These are phyloP conservation scores for Ruditapes philippinarum DNA, from an alignment of 1,140 invertebrate species.

Conservation along the genomic window DNA sequence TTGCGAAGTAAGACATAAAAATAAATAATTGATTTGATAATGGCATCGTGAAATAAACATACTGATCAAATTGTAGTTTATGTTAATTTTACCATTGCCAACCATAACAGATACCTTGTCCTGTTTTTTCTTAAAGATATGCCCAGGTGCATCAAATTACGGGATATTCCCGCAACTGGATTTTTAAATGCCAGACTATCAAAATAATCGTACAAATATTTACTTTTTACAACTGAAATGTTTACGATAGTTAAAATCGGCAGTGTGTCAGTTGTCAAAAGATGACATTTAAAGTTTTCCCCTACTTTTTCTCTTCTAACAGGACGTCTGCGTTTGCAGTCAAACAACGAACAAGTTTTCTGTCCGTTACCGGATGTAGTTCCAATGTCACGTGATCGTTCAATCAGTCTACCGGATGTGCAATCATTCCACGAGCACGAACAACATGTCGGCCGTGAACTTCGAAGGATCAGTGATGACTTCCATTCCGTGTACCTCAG, in stretches of 20 bases:
- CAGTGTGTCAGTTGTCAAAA: constrained; percentile 3
- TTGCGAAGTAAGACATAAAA: too few species aligned
- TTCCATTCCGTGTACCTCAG: constrained; percentile 48
- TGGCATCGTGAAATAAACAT: too few species aligned
- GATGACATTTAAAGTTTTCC: not conserved
- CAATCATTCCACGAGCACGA: constrained; percentile 51
- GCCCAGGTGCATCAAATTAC: not conserved
- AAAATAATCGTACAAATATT: not conserved
- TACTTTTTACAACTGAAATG: not conserved
- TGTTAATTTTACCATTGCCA: too few species aligned
- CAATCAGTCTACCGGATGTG: constrained; percentile 57
- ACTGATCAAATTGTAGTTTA: too few species aligned
- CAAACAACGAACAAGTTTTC: not conserved
- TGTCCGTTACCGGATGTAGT: constrained; percentile 60
- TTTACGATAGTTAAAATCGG: not conserved
- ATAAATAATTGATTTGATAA: too few species aligned
- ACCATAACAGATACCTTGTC: too few species aligned
- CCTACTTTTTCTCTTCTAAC: not conserved
- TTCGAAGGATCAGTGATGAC: constrained; percentile 59
- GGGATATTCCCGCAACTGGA: not conserved
- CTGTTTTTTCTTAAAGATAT: too few species aligned
- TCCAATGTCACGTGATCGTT: constrained; percentile 59
- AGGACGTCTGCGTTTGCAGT: constrained; percentile 6
- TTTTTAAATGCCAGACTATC: not conserved
- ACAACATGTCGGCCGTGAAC: constrained; percentile 51